These are phyloP conservation scores for Brassicogethes aeneus DNA, from an alignment of 2,888 invertebrate species.

Conservation along the genomic window DNA sequence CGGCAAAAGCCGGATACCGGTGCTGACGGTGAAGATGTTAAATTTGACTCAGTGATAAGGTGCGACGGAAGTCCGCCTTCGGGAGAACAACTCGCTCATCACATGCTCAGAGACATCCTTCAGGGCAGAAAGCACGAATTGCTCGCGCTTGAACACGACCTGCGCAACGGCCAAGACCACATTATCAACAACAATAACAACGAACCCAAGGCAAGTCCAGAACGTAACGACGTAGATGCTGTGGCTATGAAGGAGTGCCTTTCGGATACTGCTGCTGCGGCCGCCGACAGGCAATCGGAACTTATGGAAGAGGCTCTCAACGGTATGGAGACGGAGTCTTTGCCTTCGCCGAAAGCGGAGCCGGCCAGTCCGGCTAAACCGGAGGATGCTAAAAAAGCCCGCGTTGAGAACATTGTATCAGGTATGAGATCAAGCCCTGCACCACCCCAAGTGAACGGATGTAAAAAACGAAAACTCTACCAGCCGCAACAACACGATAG, in stretches of 20 bases:
- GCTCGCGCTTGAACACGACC: conserved; percentile 60
- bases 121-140: conserved; percentile 82
- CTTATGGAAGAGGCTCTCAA: conserved; percentile 54
- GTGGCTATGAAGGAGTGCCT: conserved; percentile 45
- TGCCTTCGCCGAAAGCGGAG: conserved; percentile 49
- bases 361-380: conserved; percentile 50
- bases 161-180: conserved; percentile 46
- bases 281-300: conserved; percentile 42
- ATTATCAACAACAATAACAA: conserved; percentile 45
- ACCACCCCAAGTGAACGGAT: conserved; percentile 77
- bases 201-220: conserved; percentile 42
- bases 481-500: conserved; percentile 90
- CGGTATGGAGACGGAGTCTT: conserved; percentile 52
- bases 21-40: conserved; percentile 38
- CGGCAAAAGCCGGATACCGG: conserved; percentile 53
- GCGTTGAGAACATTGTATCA: conserved; percentile 92
- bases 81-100: conserved; percentile 56
- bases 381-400: conserved; percentile 77
- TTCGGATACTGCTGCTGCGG: conserved; percentile 54
- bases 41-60: conserved; percentile 39
- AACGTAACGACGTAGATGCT: conserved; percentile 24
- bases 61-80: conserved; percentile 51
- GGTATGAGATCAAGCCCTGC: conserved; percentile 86
- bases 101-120: conserved; percentile 83
- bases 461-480: conserved; percentile 91